These are phyloP conservation scores for Callitettix versicolor DNA, from an alignment of 1,140 invertebrate genomes.

Conservation along the genomic window DNA sequence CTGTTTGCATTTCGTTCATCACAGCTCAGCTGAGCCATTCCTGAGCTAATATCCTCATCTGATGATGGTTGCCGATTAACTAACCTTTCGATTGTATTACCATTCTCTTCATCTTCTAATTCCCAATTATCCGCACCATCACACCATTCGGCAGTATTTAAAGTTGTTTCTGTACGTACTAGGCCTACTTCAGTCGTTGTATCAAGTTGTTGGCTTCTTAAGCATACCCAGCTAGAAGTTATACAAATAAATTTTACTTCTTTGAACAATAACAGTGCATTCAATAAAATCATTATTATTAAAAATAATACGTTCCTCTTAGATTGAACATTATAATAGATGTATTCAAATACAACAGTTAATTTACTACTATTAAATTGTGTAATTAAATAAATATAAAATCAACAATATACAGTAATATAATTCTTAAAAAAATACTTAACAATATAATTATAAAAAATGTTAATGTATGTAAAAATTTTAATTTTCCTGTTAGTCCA, in stretches of 20 bases:
- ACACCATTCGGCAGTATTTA: conserved; percentile 42
- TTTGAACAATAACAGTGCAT: conserved; percentile 3
- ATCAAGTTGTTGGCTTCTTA: conserved; percentile 49
- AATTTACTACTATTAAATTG: no score
- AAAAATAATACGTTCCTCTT: no score
- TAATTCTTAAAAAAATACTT: no score
- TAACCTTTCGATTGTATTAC: conserved; percentile 35
- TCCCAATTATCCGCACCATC: conserved; percentile 63
- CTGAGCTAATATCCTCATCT: background rate
- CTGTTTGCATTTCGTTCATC: conserved; percentile 45
- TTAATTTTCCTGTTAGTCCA: no score
- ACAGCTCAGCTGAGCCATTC: conserved; percentile 34
- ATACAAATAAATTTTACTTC: conserved; percentile 1
- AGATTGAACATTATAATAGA: no score
- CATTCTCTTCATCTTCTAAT: conserved; percentile 53
- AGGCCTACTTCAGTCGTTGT: conserved; percentile 30
- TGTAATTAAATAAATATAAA: no score
- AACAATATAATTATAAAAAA: no score
- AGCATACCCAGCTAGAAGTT: conserved; percentile 49
- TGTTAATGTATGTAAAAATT: no score
- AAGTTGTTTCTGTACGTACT: conserved; percentile 4
- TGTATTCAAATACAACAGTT: no score
- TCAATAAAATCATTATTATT: background rate
- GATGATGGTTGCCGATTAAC: no score
- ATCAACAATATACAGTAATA: no score